Base-by-base conservation (phyloP, 1,140 invertebrate genomes). In the Drosophila sucinea region DNA sequence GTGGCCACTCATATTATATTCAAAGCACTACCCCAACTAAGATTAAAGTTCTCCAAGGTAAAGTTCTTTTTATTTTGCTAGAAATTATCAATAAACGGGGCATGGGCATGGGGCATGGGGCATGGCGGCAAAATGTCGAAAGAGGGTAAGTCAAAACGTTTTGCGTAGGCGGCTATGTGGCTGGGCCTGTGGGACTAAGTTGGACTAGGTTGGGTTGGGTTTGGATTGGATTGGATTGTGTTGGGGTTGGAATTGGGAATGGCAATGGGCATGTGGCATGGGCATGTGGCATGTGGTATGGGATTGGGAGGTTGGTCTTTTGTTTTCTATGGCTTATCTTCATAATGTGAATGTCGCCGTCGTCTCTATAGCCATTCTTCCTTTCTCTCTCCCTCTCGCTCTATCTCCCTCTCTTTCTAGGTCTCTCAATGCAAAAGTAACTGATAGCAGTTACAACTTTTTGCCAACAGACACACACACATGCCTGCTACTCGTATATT, bases 271-370 rank as follows among this genome's bases (percentile, higher is more conserved):
- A 3, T 30, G 30, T 4, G 30, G 4, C 4, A 17, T 30, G 30
- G 2, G 30, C 2, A 3, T 30, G 30, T 30, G 30, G 4, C 4
- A 17, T 17, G 17, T 30, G 30, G 30, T 0, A 30, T 30, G 30
- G 30, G 30, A 30, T 2, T 2, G 30, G 30, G 30, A 30, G 30
- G 35, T 11, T 29, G 44, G 81, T 69, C 83, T 76, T 86, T 87
- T 86, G 82, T 87, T 86, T 86, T 86, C 83, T 64, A 77, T 79
- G 79, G 82, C 76, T 87, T 86, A 86, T 86, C 82, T 86, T 86
- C 83, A 82, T 86, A 87, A 86, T 86, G 83, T 83, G 82, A 73
- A 82, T 78, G 84, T 89, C 79, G 76, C 79, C 83, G 76, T 68
- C 57, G 55, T 60, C 47, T 27, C 41, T 61, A 38, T 54, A 29